Base-by-base conservation (phyloP, 1,140 invertebrate genomes). In the Dendroctonus ponderosae region DNA sequence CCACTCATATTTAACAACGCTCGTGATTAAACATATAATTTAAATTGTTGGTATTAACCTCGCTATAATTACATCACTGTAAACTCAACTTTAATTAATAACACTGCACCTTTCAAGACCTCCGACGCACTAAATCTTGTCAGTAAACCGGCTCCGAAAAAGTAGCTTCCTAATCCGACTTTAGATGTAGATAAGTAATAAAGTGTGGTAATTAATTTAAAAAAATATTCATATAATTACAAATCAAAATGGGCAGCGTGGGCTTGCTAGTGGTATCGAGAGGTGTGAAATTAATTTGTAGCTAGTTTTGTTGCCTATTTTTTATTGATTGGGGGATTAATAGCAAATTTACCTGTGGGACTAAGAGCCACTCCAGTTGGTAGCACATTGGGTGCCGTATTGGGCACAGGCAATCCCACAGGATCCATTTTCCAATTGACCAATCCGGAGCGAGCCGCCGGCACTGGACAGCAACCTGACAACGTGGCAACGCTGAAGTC, bases 371-470 rank as follows among this genome's bases (percentile, higher is more conserved):
- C 65, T 44, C 71, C 74, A 14, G 71, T 70, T 6, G 71, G 66
- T 42, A 77, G 52, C 12, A 76, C 74, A 48, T 64, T 76, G 48
- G 76, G 75, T 14, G 76, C 76, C 7, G 76, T 74, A 64, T 76
- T 77, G 7, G 77, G 75, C 8, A 73, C 69, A 11, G 76, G 71
- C 51, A 76, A 61, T 12, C 78, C 78, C 62, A 78, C 77, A 49
- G 78, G 71, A 54, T 79, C 78, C 78, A 79, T 79, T 62, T 79
- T 79, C 78, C 78, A 79, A 60, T 78, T 79, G 62, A 78, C 74
- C 62, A 78, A 75, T 12, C 75, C 71, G 11, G 73, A 72, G 7
- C 77, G 57, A 41, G 75, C 67, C 14, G 74, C 74, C 26, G 76
- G 76, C 42, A 77, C 72, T 50, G 77, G 76, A 73, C 76, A 79